Conservation (phyloP, 2,797 vertebrate genomes). For the Sebastes diaconus region DNA sequence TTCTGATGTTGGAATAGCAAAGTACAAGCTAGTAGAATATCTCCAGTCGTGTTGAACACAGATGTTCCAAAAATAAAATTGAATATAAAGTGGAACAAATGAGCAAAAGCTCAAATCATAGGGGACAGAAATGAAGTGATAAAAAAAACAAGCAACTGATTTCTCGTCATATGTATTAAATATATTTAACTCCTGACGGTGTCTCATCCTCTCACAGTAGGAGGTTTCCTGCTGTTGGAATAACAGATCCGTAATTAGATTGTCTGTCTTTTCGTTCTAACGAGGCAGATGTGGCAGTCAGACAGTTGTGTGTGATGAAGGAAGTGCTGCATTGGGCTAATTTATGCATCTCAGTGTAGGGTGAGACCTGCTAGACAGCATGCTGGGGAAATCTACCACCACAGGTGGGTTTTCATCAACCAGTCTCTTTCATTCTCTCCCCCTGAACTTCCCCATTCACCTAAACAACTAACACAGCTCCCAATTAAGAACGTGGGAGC, state of each 20-base stretch:
- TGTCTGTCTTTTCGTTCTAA: constrained; percentile 55
- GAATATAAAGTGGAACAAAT: background rate
- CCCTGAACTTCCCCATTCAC: constrained; percentile 51
- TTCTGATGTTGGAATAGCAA: background rate
- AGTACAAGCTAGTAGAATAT: background rate
- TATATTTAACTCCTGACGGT: constrained; percentile 32
- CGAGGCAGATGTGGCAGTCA: constrained; percentile 50
- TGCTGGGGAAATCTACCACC: constrained; percentile 56
- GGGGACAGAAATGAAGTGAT: background rate
- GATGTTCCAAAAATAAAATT: background rate
- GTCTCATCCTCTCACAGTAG: constrained; percentile 26
- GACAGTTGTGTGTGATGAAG: constrained; percentile 30
- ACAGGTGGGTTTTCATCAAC: constrained; percentile 73
- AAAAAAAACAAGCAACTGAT: constrained; percentile 7
- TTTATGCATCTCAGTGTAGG: constrained; percentile 56
- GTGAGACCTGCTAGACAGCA: constrained; percentile 40
- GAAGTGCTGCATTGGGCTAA: constrained; percentile 40
- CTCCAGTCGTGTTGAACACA: background rate
- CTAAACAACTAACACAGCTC: constrained; percentile 48
- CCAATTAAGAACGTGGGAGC: constrained; percentile 65
- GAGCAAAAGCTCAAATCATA: background rate
- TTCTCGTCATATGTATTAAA: constrained; percentile 23
- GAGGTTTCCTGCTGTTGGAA: constrained; percentile 32
- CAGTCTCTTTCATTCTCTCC: constrained; percentile 79
- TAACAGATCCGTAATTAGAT: constrained; percentile 53